Base-by-base conservation (phyloP, 2,797 vertebrate genomes). In the Sebastiscus albofasciatus region DNA sequence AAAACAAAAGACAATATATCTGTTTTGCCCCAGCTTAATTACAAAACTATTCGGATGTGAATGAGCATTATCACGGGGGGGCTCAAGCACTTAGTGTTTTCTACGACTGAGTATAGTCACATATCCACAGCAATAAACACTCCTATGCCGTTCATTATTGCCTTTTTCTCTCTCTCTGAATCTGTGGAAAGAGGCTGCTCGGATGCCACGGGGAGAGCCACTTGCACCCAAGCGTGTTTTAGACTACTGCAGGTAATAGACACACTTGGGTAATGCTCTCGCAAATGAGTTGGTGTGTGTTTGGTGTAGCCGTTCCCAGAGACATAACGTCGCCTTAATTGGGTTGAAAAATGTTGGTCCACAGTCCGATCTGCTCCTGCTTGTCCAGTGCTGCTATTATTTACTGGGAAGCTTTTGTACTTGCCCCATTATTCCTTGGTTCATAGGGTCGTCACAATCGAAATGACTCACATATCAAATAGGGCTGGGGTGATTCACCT, bases 191-290 rank as follows among this genome's bases (percentile, higher is more conserved):
- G 26, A 13, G 52, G 31, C 61, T 72, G 67, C 42, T 55, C 22
- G 39, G 49, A 69, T 39, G 24, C 49, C 79, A 70, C 6, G 20
- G 74, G 66, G 79, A 60, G 58, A 60, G 34, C 2, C 4, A 55
- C 52, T 75, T 26, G 36, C 67, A 68, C 67, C 62, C 62, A 56
- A 33, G 42, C 39, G 81, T 68, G 61, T 72, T 68, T 64, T 42
- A 72, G 18, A 80, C 34, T n/a, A 36, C 69, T 16, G 54, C 60
- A 67, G 52, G 61, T 78, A 78, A 83, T 71, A 60, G 80, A 85
- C 66, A 61, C 72, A 66, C 65, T 75, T 39, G 67, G 67, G 64
- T 76, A 69, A 77, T 75, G 31, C 56, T 69, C 61, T 75, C 2
- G 2, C 31, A 86, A 61, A 79, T 55, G 34, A 76, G 64, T 60